phyloP scores from a whole-genome alignment of 64 coral and sea anemone species.

The Astreopora myriophthalma region DNA sequence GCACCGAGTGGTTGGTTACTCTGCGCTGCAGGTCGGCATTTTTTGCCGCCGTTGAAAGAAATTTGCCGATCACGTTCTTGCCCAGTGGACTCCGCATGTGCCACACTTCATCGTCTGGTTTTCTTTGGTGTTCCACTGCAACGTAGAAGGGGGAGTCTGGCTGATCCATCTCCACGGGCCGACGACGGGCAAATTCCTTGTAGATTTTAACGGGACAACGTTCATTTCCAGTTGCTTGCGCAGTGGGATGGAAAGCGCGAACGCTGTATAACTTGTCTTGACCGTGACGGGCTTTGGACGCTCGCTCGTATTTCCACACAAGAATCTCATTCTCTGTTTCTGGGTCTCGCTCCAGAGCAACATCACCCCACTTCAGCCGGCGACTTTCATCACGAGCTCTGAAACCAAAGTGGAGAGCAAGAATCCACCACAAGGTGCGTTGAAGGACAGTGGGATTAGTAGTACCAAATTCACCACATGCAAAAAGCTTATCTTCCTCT shows the following conservation, averaged over 20 bases:
- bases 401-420: not conserved
- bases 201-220: not conserved
- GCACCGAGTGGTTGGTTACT: not conserved
- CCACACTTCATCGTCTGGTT: no score
- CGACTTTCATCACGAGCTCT: not conserved
- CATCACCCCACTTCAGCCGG: not conserved
- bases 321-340: not conserved
- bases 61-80: no score
- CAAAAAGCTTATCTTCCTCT: not conserved
- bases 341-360: not conserved
- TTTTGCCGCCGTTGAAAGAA: not conserved
- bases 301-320: not conserved
- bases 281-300: not conserved
- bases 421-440: not conserved
- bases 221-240: not conserved
- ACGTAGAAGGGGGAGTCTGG: no score
- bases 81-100: no score
- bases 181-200: not conserved
- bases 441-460: not conserved
- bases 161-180: no score
- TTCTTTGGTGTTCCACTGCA: no score
- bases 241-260: not conserved
- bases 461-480: not conserved
- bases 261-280: not conserved
- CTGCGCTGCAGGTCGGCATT: not conserved